These are phyloP conservation scores for Epinephelus awoara DNA, from an alignment of 2,797 vertebrate genomes.

Conservation along the genomic window DNA sequence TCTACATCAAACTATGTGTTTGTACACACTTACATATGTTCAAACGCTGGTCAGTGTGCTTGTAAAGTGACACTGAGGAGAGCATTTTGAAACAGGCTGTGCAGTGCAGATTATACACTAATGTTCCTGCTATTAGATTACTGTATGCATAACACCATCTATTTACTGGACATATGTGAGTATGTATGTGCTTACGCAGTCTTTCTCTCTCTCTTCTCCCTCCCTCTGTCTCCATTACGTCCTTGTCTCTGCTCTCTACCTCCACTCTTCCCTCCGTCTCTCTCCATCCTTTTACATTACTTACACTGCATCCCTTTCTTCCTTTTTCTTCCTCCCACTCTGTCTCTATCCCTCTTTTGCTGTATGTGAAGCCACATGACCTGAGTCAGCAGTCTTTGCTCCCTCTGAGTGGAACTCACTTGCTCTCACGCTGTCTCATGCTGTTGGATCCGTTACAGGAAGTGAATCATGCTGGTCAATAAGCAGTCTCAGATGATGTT, in stretches of 20 bases:
- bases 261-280: neutral
- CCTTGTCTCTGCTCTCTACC: neutral
- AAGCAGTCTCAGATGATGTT: slow-evolving; percentile 47
- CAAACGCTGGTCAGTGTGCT: neutral
- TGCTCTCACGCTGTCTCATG: slow-evolving; percentile 40
- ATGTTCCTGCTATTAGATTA: slow-evolving; percentile 5
- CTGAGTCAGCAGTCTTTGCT: slow-evolving; percentile 73
- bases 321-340: slow-evolving; percentile 14
- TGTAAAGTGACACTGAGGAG: neutral
- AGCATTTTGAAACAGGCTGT: slow-evolving; percentile 9
- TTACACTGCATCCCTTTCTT: slow-evolving; percentile 17
- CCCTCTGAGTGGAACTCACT: slow-evolving; percentile 44
- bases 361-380: slow-evolving; percentile 38
- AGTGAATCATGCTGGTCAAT: slow-evolving; percentile 59
- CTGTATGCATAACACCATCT: neutral
- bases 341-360: slow-evolving; percentile 27
- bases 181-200: neutral
- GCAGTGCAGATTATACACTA: neutral
- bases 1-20: neutral
- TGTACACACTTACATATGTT: neutral
- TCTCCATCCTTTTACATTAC: slow-evolving; percentile 6
- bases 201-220: neutral
- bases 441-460: slow-evolving; percentile 70
- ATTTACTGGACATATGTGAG: neutral
- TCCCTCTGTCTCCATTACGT: neutral